A percentile compares a stretch with the other conserved stretches of the same genome.
phyloP scores from a whole-genome alignment of 2,113 vertebrate species.

The Tretioscincus oriximinensis region DNA sequence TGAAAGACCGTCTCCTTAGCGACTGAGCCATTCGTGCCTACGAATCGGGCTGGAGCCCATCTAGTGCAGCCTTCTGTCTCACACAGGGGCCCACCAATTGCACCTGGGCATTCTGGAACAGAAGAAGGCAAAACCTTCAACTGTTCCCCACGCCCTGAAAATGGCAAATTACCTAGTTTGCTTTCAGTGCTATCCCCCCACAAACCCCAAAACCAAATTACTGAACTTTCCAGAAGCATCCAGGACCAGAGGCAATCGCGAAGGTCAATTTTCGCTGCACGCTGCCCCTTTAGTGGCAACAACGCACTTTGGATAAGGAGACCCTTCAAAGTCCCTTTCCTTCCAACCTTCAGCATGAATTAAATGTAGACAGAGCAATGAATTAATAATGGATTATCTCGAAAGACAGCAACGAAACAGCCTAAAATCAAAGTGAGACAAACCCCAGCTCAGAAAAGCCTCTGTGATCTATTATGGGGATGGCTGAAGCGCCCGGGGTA shows the following conservation, averaged over 20 bases:
- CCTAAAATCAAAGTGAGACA: neutral
- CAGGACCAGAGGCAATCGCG: neutral
- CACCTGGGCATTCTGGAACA: too few relatives aligned
- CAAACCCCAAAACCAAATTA: too few relatives aligned
- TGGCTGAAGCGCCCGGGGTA: constrained; percentile 36
- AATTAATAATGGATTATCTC: neutral
- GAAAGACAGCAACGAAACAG: constrained; percentile 6
- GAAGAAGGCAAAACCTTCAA: too few relatives aligned
- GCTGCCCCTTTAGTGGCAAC: neutral
- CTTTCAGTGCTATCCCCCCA: too few relatives aligned
- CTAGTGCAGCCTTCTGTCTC: too few relatives aligned
- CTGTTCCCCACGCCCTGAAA: too few relatives aligned
- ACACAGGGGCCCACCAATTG: too few relatives aligned
- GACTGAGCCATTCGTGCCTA: too few relatives aligned
- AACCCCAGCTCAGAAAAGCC: neutral
- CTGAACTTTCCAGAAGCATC: neutral
- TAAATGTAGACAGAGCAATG: neutral
- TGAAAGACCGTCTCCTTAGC: too few relatives aligned
- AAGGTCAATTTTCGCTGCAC: neutral
- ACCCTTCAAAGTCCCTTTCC: too few relatives aligned
- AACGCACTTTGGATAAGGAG: neutral
- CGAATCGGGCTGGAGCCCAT: too few relatives aligned
- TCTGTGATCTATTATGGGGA: neutral
- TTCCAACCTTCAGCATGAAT: fast-evolving
- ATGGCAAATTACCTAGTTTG: too few relatives aligned